Evolutionary conservation across 2,888 invertebrate species (phyloP).

Genomic region (Thysanoteuthis rhombus): DNA sequence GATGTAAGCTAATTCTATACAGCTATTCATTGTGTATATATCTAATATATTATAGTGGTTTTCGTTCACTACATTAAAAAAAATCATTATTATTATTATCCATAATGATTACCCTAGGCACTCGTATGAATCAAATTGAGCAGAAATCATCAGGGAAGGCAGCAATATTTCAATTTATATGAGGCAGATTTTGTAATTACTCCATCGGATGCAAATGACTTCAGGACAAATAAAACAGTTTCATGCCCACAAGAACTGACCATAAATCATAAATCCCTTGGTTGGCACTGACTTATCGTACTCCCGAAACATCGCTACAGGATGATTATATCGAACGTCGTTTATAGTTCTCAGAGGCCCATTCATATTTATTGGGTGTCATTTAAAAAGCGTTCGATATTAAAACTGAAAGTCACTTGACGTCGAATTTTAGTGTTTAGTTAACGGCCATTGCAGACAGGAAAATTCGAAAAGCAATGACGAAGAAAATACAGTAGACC

Average conservation of each 20-base stretch:
- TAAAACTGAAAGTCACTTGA: background rate
- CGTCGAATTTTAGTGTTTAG: background rate
- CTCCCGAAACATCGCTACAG: background rate
- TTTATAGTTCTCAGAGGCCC: background rate
- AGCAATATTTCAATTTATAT: background rate
- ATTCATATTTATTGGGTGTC: background rate
- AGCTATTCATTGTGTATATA: too few species aligned
- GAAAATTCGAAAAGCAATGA: background rate
- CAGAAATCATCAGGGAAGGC: background rate
- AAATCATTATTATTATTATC: background rate
- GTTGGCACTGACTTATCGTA: background rate
- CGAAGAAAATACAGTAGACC: background rate
- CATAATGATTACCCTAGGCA: background rate
- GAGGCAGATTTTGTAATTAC: background rate
- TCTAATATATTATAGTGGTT: too few species aligned
- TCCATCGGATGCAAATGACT: background rate
- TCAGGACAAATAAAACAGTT: background rate
- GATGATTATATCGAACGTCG: background rate
- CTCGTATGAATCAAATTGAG: background rate
- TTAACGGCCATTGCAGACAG: background rate
- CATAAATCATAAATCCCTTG: background rate
- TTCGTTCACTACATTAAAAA: background rate
- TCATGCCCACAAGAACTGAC: background rate
- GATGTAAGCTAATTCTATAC: too few species aligned
- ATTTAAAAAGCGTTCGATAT: background rate